These are phyloP conservation scores for Dione vanillae DNA, from an alignment of 2,888 invertebrate species.

Conservation along the genomic window DNA sequence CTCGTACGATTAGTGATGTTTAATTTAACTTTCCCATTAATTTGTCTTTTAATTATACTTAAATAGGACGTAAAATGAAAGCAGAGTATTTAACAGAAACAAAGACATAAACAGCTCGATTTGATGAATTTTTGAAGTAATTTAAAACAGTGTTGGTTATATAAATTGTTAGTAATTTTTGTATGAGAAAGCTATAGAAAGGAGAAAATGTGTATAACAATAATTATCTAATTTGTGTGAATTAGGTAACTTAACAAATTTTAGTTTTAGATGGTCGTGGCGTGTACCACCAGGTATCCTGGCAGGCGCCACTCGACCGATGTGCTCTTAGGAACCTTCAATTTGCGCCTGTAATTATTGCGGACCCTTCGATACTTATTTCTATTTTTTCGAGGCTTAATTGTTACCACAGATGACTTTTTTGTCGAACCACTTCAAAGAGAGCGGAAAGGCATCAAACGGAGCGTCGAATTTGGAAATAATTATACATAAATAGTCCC, in stretches of 20 bases:
- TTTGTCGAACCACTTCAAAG: constrained; percentile 83
- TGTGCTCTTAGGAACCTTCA: constrained; percentile 79
- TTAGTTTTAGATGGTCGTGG: constrained; percentile 52
- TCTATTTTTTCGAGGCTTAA: constrained; percentile 82
- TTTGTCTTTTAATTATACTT: constrained; percentile 67
- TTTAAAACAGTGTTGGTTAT: not conserved
- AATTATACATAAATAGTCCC: constrained; percentile 85
- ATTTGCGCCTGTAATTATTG: constrained; percentile 84
- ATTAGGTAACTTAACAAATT: constrained; percentile 23
- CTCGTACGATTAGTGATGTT: constrained; percentile 64
- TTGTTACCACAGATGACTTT: constrained; percentile 85
- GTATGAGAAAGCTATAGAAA: not conserved
- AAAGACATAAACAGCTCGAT: not conserved
- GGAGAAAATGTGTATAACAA: not conserved
- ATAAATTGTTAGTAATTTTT: not conserved
- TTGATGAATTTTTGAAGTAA: too few relatives aligned
- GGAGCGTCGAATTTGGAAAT: constrained; percentile 84
- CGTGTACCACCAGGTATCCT: constrained; percentile 75
- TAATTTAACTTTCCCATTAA: constrained; percentile 67
- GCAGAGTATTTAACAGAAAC: not conserved
- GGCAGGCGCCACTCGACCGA: constrained; percentile 76
- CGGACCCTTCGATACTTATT: constrained; percentile 84
- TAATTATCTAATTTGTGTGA: constrained; percentile 25
- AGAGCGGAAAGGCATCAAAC: constrained; percentile 85
- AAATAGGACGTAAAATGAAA: constrained; percentile 30